A percentile compares a stretch with the other conserved stretches of the same genome.
Conservation (phyloP, 2,113 vertebrate genomes). For the Solea senegalensis region DNA sequence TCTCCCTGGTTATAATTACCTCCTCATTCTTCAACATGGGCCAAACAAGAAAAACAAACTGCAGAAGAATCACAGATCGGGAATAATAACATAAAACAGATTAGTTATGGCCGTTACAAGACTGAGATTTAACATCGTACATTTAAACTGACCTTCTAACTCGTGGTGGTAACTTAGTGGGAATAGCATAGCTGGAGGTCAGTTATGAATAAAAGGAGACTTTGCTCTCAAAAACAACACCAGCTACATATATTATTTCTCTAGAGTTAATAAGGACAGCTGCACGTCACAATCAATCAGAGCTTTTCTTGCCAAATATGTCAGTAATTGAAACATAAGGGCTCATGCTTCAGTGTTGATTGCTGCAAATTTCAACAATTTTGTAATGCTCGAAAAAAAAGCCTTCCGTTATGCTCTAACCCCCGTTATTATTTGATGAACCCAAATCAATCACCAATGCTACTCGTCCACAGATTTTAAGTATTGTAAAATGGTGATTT, state of each 20-base stretch:
- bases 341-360: constrained; percentile 18
- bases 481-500: constrained; percentile 53
- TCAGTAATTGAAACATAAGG: constrained; percentile 39
- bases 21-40: constrained; percentile 4
- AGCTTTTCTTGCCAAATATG: constrained; percentile 45
- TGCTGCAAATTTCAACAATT: background rate
- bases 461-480: constrained; percentile 9
- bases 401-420: constrained; percentile 25
- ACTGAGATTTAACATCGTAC: constrained; percentile 24
- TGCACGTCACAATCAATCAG: constrained; percentile 56
- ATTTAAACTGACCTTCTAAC: constrained; percentile 62
- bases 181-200: constrained; percentile 58
- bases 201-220: constrained; percentile 63
- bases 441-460: constrained; percentile 53
- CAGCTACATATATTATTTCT: constrained; percentile 66
- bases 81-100: background rate
- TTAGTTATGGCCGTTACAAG: constrained; percentile 27
- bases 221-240: constrained; percentile 54
- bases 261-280: constrained; percentile 60
- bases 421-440: constrained; percentile 44
- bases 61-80: background rate
- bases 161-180: constrained; percentile 47
- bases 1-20: constrained; percentile 36
- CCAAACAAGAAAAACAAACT: constrained; percentile 7
- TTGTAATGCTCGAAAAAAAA: background rate